A percentile compares a stretch with the other conserved stretches of the same genome.
These are phyloP conservation scores for Aspiorhynchus laticeps DNA, from an alignment of 2,113 vertebrate genomes.

Conservation along the genomic window DNA sequence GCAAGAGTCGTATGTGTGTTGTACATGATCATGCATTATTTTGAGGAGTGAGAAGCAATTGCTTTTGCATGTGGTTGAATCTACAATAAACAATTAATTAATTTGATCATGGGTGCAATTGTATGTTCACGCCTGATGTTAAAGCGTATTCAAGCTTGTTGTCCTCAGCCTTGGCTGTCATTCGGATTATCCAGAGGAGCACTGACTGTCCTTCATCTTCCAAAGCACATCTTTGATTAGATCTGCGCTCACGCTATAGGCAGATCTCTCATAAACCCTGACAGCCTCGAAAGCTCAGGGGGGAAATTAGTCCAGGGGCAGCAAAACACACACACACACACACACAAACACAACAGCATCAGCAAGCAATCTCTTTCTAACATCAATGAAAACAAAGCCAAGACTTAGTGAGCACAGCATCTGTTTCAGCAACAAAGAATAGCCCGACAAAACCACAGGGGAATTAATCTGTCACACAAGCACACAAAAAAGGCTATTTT, in stretches of 20 bases:
- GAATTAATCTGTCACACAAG: background rate
- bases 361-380: slow-evolving; percentile 25
- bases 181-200: slow-evolving; percentile 21
- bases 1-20: background rate
- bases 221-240: slow-evolving; percentile 47
- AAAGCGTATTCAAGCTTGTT: background rate
- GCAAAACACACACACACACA: slow-evolving; percentile 17
- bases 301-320: slow-evolving; percentile 23
- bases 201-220: slow-evolving; percentile 45
- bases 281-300: slow-evolving; percentile 15
- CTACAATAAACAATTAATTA: slow-evolving; percentile 8
- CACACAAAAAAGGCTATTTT: slow-evolving; percentile 31
- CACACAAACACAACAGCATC: slow-evolving; percentile 18
- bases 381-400: slow-evolving; percentile 37
- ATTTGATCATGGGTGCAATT: background rate
- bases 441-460: slow-evolving; percentile 1
- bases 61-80: background rate
- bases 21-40: background rate
- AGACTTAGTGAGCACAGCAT: slow-evolving; percentile 28
- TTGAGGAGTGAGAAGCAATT: background rate
- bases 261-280: slow-evolving; percentile 34
- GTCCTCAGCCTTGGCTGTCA: slow-evolving; percentile 39
- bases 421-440: slow-evolving; percentile 19
- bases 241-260: slow-evolving; percentile 25
- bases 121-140: background rate